Conservation (phyloP, 2,797 vertebrate genomes). For the Furcifer pardalis region DNA sequence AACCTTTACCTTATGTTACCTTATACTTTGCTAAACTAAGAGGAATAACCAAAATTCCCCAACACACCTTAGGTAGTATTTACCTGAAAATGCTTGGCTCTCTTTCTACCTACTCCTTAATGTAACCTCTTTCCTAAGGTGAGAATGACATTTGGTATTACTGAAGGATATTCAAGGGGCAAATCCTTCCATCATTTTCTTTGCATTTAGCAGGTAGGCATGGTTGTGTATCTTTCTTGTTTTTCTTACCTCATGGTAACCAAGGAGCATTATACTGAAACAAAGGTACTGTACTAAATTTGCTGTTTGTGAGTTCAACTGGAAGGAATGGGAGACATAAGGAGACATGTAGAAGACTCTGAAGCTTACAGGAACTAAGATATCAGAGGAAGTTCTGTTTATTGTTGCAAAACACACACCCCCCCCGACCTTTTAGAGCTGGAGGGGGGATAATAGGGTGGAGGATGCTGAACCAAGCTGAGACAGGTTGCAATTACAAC, state of each 20-base stretch:
- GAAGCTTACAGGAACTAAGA: conserved; percentile 47
- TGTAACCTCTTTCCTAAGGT: not conserved
- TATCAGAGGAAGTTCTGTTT: conserved; percentile 55
- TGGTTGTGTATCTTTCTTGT: not conserved
- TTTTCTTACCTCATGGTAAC: conserved; percentile 50
- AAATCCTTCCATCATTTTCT: not conserved
- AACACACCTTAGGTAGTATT: no score
- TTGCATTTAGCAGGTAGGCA: conserved; percentile 28
- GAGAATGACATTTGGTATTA: not conserved
- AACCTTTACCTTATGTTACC: no score
- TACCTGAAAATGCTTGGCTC: no score
- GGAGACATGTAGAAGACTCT: conserved; percentile 22
- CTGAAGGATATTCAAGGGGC: not conserved
- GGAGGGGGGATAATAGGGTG: conserved; percentile 51
- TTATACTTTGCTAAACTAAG: no score
- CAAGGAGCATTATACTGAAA: conserved; percentile 20
- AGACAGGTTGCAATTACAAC: conserved; percentile 63
- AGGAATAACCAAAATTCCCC: no score
- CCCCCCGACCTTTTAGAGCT: conserved; percentile 40
- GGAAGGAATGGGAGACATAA: conserved; percentile 35
- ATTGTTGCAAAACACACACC: conserved; percentile 41
- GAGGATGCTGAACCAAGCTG: conserved; percentile 38
- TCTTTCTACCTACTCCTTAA: not conserved
- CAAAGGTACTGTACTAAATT: conserved; percentile 10
- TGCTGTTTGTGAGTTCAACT: not conserved